Evolutionary conservation across 2,797 vertebrate genomes (phyloP).

Genomic region (Sebastes vulpes): DNA sequence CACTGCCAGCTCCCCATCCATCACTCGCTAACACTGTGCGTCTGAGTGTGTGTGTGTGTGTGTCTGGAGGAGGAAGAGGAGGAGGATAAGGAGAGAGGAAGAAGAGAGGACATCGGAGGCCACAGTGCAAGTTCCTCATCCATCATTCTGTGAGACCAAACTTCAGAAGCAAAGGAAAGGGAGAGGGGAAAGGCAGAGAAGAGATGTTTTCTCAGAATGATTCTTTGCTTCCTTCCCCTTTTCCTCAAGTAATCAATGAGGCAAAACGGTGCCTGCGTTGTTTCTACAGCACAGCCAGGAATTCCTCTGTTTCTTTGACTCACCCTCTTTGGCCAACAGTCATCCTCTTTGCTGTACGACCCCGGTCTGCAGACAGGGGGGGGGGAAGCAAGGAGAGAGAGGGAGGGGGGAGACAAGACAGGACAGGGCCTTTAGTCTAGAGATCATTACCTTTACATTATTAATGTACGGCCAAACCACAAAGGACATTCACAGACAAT

Average conservation of each 20-base stretch:
- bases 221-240: slow-evolving; percentile 65
- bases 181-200: slow-evolving; percentile 34
- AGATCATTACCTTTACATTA: slow-evolving; percentile 89
- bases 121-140: slow-evolving; percentile 78
- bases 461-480: slow-evolving; percentile 87
- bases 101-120: slow-evolving; percentile 74
- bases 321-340: slow-evolving; percentile 24
- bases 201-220: slow-evolving; percentile 77
- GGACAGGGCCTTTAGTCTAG: slow-evolving; percentile 85
- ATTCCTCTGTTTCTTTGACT: slow-evolving; percentile 68
- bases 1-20: slow-evolving; percentile 77
- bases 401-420: slow-evolving; percentile 54
- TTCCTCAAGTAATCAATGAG: slow-evolving; percentile 68
- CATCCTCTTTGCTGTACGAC: slow-evolving; percentile 18
- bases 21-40: slow-evolving; percentile 75
- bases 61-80: slow-evolving; percentile 56
- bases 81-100: slow-evolving; percentile 67
- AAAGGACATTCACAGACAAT: slow-evolving; percentile 83
- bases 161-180: slow-evolving; percentile 61
- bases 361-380: slow-evolving; percentile 40
- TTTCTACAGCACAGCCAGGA: slow-evolving; percentile 60
- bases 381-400: background rate
- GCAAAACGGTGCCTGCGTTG: slow-evolving; percentile 38
- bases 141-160: slow-evolving; percentile 69
- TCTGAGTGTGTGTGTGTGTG: slow-evolving; percentile 13